Percentiles rank a stretch among this genome's conserved stretches.
These are phyloP conservation scores for Spizaetus ornatus DNA, from an alignment of 2,113 vertebrate species.

Conservation along the genomic window DNA sequence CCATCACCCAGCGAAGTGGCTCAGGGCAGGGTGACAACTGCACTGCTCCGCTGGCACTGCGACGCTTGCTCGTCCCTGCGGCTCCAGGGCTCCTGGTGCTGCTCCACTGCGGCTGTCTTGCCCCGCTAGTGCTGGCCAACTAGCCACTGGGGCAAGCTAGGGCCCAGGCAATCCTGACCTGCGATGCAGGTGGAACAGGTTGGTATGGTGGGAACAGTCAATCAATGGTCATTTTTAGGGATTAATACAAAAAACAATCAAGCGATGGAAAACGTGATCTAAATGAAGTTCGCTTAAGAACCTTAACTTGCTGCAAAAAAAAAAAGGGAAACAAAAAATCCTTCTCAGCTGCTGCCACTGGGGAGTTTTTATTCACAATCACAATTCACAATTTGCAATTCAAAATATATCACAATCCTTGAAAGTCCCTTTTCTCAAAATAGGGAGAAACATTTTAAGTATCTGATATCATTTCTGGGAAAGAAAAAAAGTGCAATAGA, in stretches of 20 bases:
- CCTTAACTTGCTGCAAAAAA: background rate
- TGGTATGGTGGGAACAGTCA: background rate
- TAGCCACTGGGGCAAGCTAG: background rate
- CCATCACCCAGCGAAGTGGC: background rate
- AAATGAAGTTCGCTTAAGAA: background rate
- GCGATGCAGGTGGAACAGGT: background rate
- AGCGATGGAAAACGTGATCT: background rate
- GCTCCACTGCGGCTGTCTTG: background rate
- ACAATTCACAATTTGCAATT: background rate
- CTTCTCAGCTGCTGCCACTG: background rate
- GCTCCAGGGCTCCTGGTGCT: background rate
- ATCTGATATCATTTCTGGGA: background rate
- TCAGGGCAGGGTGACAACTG: background rate
- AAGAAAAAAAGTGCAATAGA: background rate
- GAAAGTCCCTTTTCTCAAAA: background rate
- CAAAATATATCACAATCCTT: background rate
- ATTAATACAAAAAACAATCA: background rate
- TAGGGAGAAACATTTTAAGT: background rate
- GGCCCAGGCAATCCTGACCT: background rate
- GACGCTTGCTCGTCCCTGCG: rapidly evolving
- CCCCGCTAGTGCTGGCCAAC: background rate
- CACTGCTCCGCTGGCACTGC: background rate
- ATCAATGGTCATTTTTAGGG: background rate
- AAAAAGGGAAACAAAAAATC: background rate
- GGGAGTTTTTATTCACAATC: background rate